phyloP scores from a whole-genome alignment of 2,888 invertebrate genomes.

The Mesochorus sp. region DNA sequence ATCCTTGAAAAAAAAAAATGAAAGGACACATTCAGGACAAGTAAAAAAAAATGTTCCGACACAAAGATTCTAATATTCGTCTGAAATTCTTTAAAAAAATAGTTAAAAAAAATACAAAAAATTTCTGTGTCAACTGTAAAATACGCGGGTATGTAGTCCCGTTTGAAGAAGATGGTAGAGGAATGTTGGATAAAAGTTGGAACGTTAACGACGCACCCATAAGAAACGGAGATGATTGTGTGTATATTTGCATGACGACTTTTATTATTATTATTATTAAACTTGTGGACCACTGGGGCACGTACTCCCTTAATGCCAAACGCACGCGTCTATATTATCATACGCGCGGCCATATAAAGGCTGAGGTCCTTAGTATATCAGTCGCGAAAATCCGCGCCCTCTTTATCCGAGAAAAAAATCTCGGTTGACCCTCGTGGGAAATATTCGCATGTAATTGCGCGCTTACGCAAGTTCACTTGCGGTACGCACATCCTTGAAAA shows the following conservation, averaged over 20 bases:
- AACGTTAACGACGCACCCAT: slow-evolving; percentile 71
- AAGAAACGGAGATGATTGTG: slow-evolving; percentile 70
- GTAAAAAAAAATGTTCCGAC: no score
- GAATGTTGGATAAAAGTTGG: neutral
- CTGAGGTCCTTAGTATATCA: slow-evolving; percentile 73
- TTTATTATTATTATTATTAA: no score
- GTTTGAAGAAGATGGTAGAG: neutral
- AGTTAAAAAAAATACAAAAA: no score
- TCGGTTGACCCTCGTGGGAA: slow-evolving; percentile 62
- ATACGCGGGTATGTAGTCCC: no score
- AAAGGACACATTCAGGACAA: no score
- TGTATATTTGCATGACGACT: no score
- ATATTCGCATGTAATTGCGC: slow-evolving; percentile 52
- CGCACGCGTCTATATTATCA: slow-evolving; percentile 71
- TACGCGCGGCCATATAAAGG: slow-evolving; percentile 80
- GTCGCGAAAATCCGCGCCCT: slow-evolving; percentile 73
- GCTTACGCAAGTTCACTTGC: slow-evolving; percentile 70
- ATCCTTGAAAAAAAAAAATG: no score
- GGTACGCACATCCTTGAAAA: no score
- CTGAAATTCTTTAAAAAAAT: no score
- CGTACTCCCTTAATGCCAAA: slow-evolving; percentile 80
- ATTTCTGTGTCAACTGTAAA: no score
- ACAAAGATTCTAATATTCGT: no score
- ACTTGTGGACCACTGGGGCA: slow-evolving; percentile 63
- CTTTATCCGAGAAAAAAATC: slow-evolving; percentile 79